Percentiles rank a stretch among this genome's conserved stretches.
Conservation (phyloP, 1,140 invertebrate genomes). For the Drepana arcuata region DNA sequence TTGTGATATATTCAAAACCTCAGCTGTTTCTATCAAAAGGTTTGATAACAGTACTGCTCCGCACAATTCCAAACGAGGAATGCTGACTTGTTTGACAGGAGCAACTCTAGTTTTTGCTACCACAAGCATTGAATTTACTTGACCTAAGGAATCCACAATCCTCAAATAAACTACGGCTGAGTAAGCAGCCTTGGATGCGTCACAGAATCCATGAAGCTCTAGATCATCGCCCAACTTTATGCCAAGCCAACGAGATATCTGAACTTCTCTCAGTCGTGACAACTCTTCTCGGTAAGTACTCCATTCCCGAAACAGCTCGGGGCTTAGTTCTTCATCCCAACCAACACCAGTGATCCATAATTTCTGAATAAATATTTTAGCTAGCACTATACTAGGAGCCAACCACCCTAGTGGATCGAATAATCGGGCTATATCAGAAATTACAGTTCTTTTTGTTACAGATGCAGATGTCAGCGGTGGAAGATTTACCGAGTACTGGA, state of each 20-base stretch:
- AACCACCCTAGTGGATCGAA: conserved; percentile 6
- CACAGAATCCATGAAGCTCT: conserved; percentile 28
- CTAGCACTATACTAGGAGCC: conserved; percentile 1
- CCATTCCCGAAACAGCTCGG: conserved; percentile 1
- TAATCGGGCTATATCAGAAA: conserved; percentile 3
- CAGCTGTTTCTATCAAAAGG: conserved; percentile 5
- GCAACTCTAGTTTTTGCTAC: conserved; percentile 26
- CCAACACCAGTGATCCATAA: conserved; percentile 3
- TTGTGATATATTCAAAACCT: conserved; percentile 20
- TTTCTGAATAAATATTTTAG: conserved; percentile 5
- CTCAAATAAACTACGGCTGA: conserved; percentile 24
- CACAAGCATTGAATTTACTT: conserved; percentile 6
- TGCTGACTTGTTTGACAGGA: conserved; percentile 20
- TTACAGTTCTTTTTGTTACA: conserved; percentile 2
- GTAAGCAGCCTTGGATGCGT: conserved; percentile 25
- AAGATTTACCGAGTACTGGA: conserved; percentile 3
- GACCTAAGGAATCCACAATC: not conserved
- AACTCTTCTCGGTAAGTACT: conserved; percentile 3
- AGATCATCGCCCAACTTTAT: not conserved
- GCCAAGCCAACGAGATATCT: not conserved
- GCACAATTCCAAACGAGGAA: conserved; percentile 32
- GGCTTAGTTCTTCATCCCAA: conserved; percentile 2
- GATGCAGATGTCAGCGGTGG: not conserved
- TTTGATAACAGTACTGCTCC: conserved; percentile 22
- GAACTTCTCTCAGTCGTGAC: not conserved